Evolutionary conservation across 2,797 vertebrate genomes (phyloP), one percentile per base, ranked within the genome.

Genomic region (Furcifer pardalis): DNA sequence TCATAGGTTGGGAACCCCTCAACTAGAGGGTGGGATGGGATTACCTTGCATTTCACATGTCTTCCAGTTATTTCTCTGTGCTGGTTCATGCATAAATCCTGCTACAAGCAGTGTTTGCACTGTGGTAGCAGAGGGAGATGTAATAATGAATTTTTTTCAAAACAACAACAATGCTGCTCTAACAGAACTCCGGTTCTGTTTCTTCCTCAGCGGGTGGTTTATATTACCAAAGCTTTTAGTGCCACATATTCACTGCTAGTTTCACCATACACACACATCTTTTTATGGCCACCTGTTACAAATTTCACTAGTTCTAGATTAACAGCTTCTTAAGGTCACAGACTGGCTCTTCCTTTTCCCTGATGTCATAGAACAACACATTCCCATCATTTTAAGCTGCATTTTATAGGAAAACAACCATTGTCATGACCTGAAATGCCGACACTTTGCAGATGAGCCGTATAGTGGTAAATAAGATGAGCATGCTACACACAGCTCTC

Each of bases 171-270:
- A n/a, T n/a, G n/a, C n/a, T 56, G 19, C 2, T 32, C 1, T 84
- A 12, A 0, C 0, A 52, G 62, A 17, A 0, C 46, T 66, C 35
- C 71, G 1, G 3, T 35, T 71, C 25, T 83, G 1, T 73, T 89
- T 78, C n/a, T 86, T 82, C 23, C 68, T 5, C 40, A 12, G 10
- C 44, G 80, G 75, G 27, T 44, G 46, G 0, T 74, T 49, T 78
- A 30, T 73, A 32, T n/a, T n/a, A n/a, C n/a, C 10, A 65, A 8
- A 7, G 21, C 42, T 72, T 77, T 59, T 40, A n/a, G 17, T 80
- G 63, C 37, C 77, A 46, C 10, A 62, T 49, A 0, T 79, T 86
- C 42, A 49, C 81, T n/a, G 52, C 35, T 83, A 0, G 35, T 81
- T 85, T 86, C 77, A 77, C n/a, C 46, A 0, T 81, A 40, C 46